Evolutionary conservation across 1,140 invertebrate genomes (phyloP).

Genomic region (Cotesia glomerata): DNA sequence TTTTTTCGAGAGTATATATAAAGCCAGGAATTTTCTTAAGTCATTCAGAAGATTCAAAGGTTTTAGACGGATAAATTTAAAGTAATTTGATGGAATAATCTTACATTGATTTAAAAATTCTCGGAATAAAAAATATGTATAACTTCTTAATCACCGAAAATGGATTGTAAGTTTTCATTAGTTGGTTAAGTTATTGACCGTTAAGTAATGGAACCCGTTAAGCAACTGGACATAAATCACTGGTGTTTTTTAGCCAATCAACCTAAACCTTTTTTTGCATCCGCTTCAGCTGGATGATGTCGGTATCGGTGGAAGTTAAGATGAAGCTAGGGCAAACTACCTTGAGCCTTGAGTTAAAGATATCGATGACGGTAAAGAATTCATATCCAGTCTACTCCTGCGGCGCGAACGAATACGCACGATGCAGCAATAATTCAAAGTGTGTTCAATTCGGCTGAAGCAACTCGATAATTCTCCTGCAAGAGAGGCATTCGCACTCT

Average conservation of each 20-base stretch:
- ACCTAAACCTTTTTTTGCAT: constrained; percentile 39
- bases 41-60: too few relatives aligned
- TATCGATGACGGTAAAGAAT: not conserved
- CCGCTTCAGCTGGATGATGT: not conserved
- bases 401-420: constrained; percentile 39
- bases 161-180: too few relatives aligned
- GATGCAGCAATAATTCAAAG: constrained; percentile 48
- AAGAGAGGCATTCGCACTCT: too few relatives aligned
- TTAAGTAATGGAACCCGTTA: not conserved
- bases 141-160: too few relatives aligned
- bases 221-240: constrained; percentile 37
- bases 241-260: constrained; percentile 54
- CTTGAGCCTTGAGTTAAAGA: not conserved
- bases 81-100: too few relatives aligned
- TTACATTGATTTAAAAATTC: too few relatives aligned
- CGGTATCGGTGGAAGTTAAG: not conserved
- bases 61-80: too few relatives aligned
- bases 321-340: constrained; percentile 18
- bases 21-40: too few relatives aligned
- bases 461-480: not conserved
- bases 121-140: too few relatives aligned
- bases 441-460: constrained; percentile 40
- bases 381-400: constrained; percentile 30
- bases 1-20: too few relatives aligned
- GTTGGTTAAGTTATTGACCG: too few relatives aligned